Evolutionary conservation across 2,113 vertebrate species (phyloP).

Genomic region (Monopterus albus): DNA sequence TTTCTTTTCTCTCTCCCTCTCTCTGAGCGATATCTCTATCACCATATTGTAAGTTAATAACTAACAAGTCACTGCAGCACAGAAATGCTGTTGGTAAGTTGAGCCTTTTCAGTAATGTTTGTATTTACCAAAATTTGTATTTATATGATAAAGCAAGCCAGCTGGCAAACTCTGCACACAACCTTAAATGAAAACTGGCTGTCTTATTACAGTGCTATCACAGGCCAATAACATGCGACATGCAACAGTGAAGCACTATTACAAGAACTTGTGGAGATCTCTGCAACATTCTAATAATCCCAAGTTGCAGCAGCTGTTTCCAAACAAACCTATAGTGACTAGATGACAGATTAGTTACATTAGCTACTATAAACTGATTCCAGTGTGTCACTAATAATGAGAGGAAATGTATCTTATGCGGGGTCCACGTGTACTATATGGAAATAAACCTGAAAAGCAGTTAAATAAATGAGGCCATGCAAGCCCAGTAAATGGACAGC

Average conservation of each 20-base stretch:
- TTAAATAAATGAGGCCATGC: background rate
- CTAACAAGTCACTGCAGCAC: background rate
- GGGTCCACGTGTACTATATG: too few relatives aligned
- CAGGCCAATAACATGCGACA: background rate
- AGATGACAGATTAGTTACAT: background rate
- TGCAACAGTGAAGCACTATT: background rate
- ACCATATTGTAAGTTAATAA: background rate
- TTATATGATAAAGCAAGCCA: too few relatives aligned
- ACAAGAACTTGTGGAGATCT: too few relatives aligned
- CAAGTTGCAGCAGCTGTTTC: background rate
- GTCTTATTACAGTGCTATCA: background rate
- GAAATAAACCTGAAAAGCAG: too few relatives aligned
- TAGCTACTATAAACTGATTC: background rate
- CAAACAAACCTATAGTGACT: background rate
- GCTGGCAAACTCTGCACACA: too few relatives aligned
- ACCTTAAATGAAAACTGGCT: slow-evolving; percentile 4
- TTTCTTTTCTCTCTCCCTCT: background rate
- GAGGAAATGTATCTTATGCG: too few relatives aligned
- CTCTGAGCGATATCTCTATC: background rate
- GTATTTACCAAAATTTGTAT: too few relatives aligned
- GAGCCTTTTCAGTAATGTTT: too few relatives aligned
- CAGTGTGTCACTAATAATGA: background rate
- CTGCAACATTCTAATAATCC: background rate
- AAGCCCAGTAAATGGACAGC: background rate
- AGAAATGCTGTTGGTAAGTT: too few relatives aligned